These are phyloP conservation scores for Numenius arquata DNA, from an alignment of 2,113 vertebrate species.

Conservation along the genomic window DNA sequence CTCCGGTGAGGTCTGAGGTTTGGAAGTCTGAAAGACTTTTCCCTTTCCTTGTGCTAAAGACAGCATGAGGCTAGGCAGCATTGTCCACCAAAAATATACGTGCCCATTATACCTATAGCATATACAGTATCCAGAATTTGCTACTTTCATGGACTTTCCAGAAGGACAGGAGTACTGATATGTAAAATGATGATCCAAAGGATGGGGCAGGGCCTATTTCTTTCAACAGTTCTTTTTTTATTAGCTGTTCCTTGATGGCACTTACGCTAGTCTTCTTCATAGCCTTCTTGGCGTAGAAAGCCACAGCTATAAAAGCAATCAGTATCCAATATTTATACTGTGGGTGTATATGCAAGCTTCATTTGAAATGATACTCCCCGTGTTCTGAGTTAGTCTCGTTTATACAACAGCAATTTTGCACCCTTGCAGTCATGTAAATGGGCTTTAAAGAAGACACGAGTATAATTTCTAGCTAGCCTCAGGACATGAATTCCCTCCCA, in stretches of 20 bases:
- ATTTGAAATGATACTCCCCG: neutral
- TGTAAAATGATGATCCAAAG: neutral
- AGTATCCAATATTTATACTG: neutral
- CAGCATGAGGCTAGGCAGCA: neutral
- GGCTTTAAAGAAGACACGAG: neutral
- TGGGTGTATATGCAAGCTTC: neutral
- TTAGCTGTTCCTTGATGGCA: neutral
- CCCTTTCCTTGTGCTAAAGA: neutral
- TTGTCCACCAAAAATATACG: neutral
- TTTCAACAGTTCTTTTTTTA: neutral
- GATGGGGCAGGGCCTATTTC: neutral
- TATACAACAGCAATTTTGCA: neutral
- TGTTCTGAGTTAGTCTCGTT: neutral
- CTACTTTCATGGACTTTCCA: neutral
- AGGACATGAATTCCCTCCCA: neutral
- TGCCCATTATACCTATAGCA: neutral
- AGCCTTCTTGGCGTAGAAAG: neutral
- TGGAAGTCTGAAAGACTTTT: neutral
- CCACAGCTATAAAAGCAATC: neutral
- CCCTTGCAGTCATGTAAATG: neutral
- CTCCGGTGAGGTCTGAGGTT: neutral
- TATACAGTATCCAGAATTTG: neutral
- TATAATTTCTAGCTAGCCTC: slow-evolving; percentile 14
- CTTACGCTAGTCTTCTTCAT: neutral
- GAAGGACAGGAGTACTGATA: neutral